Base-by-base conservation (phyloP, 2,113 vertebrate species). In the Nymphicus hollandicus region DNA sequence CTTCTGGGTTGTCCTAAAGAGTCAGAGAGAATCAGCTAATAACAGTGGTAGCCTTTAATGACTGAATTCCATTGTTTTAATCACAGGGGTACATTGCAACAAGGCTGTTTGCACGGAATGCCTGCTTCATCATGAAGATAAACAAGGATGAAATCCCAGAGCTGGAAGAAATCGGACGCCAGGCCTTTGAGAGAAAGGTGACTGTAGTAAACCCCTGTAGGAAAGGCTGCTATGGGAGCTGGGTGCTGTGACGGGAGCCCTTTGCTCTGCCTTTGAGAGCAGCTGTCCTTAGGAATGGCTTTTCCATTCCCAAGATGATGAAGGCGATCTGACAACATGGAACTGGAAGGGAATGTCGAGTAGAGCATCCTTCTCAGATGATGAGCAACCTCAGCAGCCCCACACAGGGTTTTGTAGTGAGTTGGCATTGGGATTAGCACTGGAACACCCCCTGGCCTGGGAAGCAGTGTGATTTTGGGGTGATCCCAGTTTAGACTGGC, bases 91-190 rank as follows among this genome's bases (percentile, higher is more conserved):
- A 98, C 14, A 90, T 98, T 10, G 98, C 98, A 13, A 96, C 96
- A 16, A 95, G 85, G 52, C 0, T 98, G 5, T 81, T 98, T 14
- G 96, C 98, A 58, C 55, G 86, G 16, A 94, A 95, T 15, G 97
- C 98, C 81, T 98, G 98, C 85, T 98, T 95, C 29, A 80, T 98
- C 65, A 12, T 98, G 95, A 98, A 98, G 76, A 98, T 98, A 68
- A 9, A 96, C 19, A 95, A 92, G 56, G 14, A 82, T 1, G 10
- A 17, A 25, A 95, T 97, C 58, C 97, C 97, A 13, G 71, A 97
- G 24, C 69, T 98, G 84, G 15, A 43, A 2, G 56, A 95, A 44
- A 50, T 98, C 8, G 88, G 96, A 28, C 95, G 86, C 0, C 91
- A 89, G 88, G 96, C 96, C 41, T 98, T 97, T 2, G 98, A 98